Percentiles rank a stretch among this genome's conserved stretches.
These are phyloP conservation scores for Microcebus griseorufus DNA, from an alignment of 2,113 vertebrate species.

Conservation along the genomic window DNA sequence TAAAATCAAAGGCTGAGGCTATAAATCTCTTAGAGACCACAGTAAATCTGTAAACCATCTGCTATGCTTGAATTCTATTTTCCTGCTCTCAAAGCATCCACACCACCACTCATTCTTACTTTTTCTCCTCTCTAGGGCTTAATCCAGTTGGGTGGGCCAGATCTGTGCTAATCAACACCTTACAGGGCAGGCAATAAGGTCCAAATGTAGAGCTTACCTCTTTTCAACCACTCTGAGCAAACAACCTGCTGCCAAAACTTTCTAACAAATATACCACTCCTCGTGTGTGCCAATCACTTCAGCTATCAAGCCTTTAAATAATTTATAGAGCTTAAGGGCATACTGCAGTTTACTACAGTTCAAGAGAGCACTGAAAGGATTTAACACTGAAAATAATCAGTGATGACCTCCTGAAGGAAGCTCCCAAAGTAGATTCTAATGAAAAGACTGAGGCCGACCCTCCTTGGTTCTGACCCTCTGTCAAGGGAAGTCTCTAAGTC, in stretches of 20 bases:
- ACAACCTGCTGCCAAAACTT: not conserved
- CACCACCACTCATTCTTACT: not conserved
- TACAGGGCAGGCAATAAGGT: not conserved
- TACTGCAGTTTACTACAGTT: not conserved
- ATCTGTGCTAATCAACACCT: slow-evolving; percentile 1
- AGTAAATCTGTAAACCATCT: slow-evolving; percentile 25
- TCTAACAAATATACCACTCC: not conserved
- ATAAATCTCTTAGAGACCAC: not conserved
- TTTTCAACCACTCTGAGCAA: not conserved
- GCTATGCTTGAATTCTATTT: slow-evolving; percentile 24
- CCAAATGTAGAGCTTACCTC: not conserved
- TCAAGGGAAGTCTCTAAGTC: not conserved
- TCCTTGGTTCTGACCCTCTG: not conserved
- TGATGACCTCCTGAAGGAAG: not conserved
- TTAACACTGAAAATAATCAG: not conserved
- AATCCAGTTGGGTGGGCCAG: slow-evolving; percentile 41
- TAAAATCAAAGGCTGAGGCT: slow-evolving; percentile 38
- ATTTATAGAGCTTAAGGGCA: not conserved
- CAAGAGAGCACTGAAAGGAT: not conserved
- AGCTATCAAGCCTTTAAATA: not conserved
- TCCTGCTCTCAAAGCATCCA: not conserved
- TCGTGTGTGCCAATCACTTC: not conserved
- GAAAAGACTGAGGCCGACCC: not conserved
- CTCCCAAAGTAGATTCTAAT: not conserved
- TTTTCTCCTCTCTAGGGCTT: slow-evolving; percentile 53